A percentile compares a stretch with the other conserved stretches of the same genome.
Conservation (phyloP, 1,140 invertebrate species). For the Archegozetes longisetosus region DNA sequence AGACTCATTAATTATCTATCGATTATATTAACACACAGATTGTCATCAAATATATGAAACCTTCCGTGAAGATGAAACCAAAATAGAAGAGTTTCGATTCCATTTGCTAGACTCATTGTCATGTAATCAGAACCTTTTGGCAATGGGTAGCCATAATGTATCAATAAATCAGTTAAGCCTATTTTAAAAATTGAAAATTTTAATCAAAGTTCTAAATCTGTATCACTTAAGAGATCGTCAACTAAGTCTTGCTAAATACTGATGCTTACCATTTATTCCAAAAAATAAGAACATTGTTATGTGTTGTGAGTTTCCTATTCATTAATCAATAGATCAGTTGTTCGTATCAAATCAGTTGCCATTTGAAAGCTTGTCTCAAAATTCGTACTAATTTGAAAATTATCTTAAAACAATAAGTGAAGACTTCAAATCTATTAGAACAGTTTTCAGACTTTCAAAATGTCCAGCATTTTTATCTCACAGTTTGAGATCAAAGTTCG, state of each 20-base stretch:
- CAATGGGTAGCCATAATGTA: constrained; percentile 27
- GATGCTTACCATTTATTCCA: constrained; percentile 26
- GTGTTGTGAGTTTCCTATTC: constrained; percentile 36
- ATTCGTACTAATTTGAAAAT: no score
- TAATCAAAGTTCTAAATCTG: background rate
- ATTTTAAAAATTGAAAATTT: background rate
- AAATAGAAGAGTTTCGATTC: constrained; percentile 35
- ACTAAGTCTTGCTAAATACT: background rate
- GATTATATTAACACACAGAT: background rate
- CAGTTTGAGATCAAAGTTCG: no score
- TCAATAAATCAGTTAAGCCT: constrained; percentile 29
- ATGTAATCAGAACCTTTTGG: constrained; percentile 33
- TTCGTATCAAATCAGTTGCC: no score
- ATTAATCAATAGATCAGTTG: no score
- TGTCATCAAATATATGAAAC: background rate
- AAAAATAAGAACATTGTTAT: constrained; percentile 40
- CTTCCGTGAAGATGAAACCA: constrained; percentile 35
- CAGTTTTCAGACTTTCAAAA: no score
- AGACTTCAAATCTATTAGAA: no score
- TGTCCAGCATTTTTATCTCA: no score
- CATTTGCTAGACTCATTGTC: constrained; percentile 28
- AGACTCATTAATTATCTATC: background rate
- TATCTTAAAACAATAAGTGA: no score
- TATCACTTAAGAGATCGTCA: no score
- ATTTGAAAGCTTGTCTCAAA: no score